These are phyloP conservation scores for Diarsia dahlii DNA, from an alignment of 2,888 invertebrate genomes.

Conservation along the genomic window DNA sequence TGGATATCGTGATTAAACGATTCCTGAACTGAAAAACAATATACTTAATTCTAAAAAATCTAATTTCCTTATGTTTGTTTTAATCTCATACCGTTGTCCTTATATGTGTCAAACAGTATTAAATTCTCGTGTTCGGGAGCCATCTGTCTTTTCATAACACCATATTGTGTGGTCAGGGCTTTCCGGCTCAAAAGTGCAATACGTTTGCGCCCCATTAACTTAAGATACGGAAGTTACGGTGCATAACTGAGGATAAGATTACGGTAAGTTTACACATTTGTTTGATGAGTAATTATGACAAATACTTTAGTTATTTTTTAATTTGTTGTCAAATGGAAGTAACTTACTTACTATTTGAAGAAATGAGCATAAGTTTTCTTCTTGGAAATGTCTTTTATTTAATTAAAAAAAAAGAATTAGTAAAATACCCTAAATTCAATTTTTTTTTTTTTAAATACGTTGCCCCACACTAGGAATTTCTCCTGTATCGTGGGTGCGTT, in stretches of 20 bases:
- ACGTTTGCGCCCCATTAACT: background rate
- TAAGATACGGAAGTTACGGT: background rate
- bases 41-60: fast-evolving
- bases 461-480: too few species aligned
- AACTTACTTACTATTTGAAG: background rate
- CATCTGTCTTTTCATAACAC: slow-evolving; percentile 14
- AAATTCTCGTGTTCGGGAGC: background rate
- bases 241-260: background rate
- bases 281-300: background rate
- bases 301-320: background rate
- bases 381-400: too few species aligned
- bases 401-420: background rate
- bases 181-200: slow-evolving; percentile 1
- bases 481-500: too few species aligned
- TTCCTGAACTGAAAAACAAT: slow-evolving; percentile 1
- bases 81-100: too few species aligned
- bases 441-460: too few species aligned
- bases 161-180: slow-evolving; percentile 14
- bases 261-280: background rate
- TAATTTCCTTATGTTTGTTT: background rate
- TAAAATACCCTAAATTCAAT: too few species aligned
- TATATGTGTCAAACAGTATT: background rate
- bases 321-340: background rate
- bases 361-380: too few species aligned
- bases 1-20: slow-evolving; percentile 12